phyloP scores from a whole-genome alignment of 2,888 invertebrate genomes.

The Caenorhabditis imperialis region DNA sequence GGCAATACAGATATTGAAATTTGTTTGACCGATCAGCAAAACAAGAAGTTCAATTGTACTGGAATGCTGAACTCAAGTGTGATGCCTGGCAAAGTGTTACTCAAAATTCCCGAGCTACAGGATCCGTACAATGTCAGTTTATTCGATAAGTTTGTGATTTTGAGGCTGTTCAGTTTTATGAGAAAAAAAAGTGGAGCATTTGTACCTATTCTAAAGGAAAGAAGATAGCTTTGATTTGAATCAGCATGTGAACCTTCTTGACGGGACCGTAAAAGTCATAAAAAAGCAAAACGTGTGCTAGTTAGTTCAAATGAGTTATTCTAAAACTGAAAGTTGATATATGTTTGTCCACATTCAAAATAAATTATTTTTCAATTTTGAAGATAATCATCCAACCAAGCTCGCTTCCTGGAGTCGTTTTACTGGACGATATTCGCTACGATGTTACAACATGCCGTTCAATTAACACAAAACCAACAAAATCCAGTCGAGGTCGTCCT shows the following conservation, averaged over 20 bases:
- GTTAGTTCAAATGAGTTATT: too few relatives aligned
- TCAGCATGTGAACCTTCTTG: too few relatives aligned
- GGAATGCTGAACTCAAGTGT: conserved; percentile 72
- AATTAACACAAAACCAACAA: neutral
- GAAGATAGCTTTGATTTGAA: too few relatives aligned
- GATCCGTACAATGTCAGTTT: conserved; percentile 71
- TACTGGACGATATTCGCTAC: conserved; percentile 75
- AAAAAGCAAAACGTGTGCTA: too few relatives aligned
- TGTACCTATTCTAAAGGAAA: too few relatives aligned
- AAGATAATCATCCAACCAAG: conserved; percentile 74
- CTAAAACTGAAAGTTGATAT: too few relatives aligned
- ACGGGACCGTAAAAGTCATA: too few relatives aligned
- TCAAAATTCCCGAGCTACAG: conserved; percentile 73
- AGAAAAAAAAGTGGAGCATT: too few relatives aligned
- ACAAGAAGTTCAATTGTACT: conserved; percentile 74
- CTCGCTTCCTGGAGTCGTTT: conserved; percentile 67
- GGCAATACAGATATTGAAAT: conserved; percentile 75
- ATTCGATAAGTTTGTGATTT: too few relatives aligned
- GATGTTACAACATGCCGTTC: conserved; percentile 67
- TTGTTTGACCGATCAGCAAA: conserved; percentile 67
- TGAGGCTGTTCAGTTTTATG: too few relatives aligned
- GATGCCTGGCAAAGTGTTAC: conserved; percentile 76
- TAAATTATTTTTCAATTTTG: conserved; percentile 8
- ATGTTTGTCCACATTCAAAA: too few relatives aligned
- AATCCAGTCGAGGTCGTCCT: conserved; percentile 39